These are phyloP conservation scores for Pterocles orientalis DNA, from an alignment of 2,113 vertebrate species.

Conservation along the genomic window DNA sequence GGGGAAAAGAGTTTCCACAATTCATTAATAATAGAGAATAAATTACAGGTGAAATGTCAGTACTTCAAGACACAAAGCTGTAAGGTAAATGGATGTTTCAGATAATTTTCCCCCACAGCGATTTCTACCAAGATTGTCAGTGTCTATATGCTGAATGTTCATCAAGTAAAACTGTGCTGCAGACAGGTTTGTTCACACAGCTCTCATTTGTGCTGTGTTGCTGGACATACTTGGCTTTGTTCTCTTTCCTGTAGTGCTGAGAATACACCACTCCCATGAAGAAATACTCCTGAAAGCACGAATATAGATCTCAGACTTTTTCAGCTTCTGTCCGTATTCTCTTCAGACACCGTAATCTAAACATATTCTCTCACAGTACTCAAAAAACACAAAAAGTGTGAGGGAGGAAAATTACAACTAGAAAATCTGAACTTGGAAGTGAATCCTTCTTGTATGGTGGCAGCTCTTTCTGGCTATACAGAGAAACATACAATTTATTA, in stretches of 20 bases:
- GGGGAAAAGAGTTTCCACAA: neutral
- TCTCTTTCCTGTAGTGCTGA: neutral
- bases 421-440: neutral
- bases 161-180: neutral
- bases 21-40: neutral
- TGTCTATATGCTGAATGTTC: neutral
- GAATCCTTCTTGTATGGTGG: neutral
- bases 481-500: neutral
- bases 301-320: neutral
- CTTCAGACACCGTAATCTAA: neutral
- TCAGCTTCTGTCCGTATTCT: neutral
- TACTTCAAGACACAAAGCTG: neutral
- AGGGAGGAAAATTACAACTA: slow-evolving; percentile 1
- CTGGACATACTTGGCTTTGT: neutral
- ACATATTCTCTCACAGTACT: neutral
- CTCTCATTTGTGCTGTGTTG: neutral
- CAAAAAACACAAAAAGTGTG: neutral
- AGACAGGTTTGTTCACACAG: neutral
- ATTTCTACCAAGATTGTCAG: neutral
- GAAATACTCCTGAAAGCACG: neutral
- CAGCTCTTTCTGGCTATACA: neutral
- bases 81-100: slow-evolving; percentile 9
- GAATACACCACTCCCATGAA: neutral
- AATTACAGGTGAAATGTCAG: neutral
- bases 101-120: neutral